Conservation (phyloP, 2,888 invertebrate genomes). For the Tortricodes alternella region DNA sequence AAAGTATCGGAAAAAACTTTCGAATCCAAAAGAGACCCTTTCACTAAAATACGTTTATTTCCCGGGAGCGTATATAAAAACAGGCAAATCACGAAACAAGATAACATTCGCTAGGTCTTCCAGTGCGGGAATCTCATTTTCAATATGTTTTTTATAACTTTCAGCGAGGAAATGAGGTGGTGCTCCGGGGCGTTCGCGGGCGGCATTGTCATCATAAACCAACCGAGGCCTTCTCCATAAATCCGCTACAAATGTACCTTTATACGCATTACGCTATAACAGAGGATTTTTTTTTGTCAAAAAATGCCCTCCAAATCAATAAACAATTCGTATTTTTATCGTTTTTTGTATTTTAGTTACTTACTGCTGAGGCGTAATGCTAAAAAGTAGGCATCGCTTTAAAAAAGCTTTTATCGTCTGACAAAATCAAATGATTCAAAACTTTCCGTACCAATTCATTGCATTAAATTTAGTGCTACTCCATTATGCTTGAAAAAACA, state of each 20-base stretch:
- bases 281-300: slow-evolving; percentile 52
- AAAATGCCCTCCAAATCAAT: slow-evolving; percentile 69
- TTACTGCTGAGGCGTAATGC: no score
- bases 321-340: slow-evolving; percentile 57
- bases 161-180: slow-evolving; percentile 81
- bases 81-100: slow-evolving; percentile 79
- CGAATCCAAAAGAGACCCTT: slow-evolving; percentile 34
- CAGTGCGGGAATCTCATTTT: slow-evolving; percentile 79
- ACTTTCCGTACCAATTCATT: not conserved
- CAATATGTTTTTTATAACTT: slow-evolving; percentile 83
- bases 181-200: slow-evolving; percentile 66
- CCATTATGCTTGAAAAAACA: not conserved
- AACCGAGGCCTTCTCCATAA: slow-evolving; percentile 77
- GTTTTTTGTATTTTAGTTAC: slow-evolving; percentile 11
- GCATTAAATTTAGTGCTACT: not conserved
- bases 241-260: slow-evolving; percentile 78
- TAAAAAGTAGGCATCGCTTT: no score
- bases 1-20: slow-evolving; percentile 29
- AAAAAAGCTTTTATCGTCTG: no score
- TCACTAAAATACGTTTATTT: slow-evolving; percentile 69
- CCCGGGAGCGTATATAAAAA: slow-evolving; percentile 69
- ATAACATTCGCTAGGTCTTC: slow-evolving; percentile 77
- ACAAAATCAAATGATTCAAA: no score
- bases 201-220: slow-evolving; percentile 81
- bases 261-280: slow-evolving; percentile 79